Evolutionary conservation across 2,113 vertebrate species (phyloP), one percentile per base, ranked within the genome.

Genomic region (Canis aureus): DNA sequence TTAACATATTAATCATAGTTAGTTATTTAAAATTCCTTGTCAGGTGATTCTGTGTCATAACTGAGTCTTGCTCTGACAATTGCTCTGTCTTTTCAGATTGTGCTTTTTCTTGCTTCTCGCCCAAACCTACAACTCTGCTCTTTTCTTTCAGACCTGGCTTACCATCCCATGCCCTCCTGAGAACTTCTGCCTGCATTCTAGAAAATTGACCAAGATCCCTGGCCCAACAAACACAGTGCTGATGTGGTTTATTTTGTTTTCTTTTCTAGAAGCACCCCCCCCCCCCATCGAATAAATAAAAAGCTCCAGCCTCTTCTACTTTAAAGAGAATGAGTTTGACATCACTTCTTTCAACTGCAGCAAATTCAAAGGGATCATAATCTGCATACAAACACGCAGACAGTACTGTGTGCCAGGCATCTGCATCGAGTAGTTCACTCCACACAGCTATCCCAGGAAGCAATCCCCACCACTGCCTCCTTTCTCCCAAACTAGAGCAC

Each of bases 371-470:
- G 32, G 17, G 19, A 5, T 35, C 13, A 19, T 12, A 29, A 11
- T n/a, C 2, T 1, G 29, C 29, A 4, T 16, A 23, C 12, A 2
- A 59, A 32, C 0, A 0, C 8, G 9, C 13, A 25, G 78, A 12
- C 7, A 35, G 25, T 11, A 13, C 38, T 23, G 17, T 22, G 57
- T 27, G 43, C 27, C n/a, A 19, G 29, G 35, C 23, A 11, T 8
- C 23, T 17, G 13, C 9, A 7, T 51, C 6, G 11, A 43, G 74
- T 51, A 2, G 1, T 16, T 27, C 11, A 27, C 27, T 2, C 59
- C 17, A 49, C 62, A 8, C 4, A 7, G 4, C 51, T 11, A 29
- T 29, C 89, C 53, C 29, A 7, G 38, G 32, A 25, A 91, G 71
- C 2, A 20, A 11, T 38, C 11, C 19, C 3, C 1, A 38, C 15